A percentile compares a stretch with the other conserved stretches of the same genome.
Evolutionary conservation across 2,797 vertebrate genomes (phyloP).

Genomic region (Tiaroga cobitis): DNA sequence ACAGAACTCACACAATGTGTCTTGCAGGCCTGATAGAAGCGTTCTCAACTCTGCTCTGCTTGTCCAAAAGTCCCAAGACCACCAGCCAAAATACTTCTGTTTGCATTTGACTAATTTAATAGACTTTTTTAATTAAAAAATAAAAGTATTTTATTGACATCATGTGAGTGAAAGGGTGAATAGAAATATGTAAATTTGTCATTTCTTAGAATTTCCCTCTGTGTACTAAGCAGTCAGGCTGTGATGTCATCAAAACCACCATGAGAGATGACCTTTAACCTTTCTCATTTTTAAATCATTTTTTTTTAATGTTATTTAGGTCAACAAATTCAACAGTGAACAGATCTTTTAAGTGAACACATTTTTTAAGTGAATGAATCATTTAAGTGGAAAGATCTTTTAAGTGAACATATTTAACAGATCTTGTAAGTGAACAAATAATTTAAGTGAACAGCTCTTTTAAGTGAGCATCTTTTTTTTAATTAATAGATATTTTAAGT

Average conservation of each 20-base stretch:
- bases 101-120: not conserved
- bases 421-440: too few species aligned
- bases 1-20: conserved; percentile 54
- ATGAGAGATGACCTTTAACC: not conserved
- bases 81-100: not conserved
- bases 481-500: not conserved
- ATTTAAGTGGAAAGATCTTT: not conserved
- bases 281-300: not conserved
- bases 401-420: not conserved
- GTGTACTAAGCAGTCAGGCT: not conserved
- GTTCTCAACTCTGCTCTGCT: not conserved
- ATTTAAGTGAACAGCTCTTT: too few species aligned
- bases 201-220: not conserved
- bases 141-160: not conserved
- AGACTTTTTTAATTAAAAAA: not conserved
- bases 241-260: not conserved
- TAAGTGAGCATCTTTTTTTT: not conserved
- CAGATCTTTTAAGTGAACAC: not conserved
- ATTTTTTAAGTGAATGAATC: not conserved
- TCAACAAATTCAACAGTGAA: not conserved
- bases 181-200: not conserved
- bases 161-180: not conserved
- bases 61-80: not conserved
- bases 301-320: not conserved
- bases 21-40: conserved; percentile 60